Base-by-base conservation (phyloP, 1,140 invertebrate genomes). In the Goniozus legneri region DNA sequence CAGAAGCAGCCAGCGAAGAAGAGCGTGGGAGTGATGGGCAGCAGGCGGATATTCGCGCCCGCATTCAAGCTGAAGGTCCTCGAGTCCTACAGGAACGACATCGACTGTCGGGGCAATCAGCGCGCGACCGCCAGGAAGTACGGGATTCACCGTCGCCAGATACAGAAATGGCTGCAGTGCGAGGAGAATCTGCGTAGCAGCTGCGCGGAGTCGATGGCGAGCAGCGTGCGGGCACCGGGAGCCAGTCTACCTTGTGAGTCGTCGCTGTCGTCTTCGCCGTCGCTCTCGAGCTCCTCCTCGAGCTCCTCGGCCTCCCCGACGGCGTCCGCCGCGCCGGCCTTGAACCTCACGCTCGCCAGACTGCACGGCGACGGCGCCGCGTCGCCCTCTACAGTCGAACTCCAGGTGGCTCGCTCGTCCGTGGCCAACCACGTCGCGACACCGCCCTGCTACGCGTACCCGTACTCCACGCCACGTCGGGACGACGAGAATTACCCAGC, bases 81-180 rank as follows among this genome's bases (percentile, higher is more conserved):
- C 44, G 87, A 91, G 64, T 90, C 89, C 15, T 92, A 91, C 65
- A 78, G 88, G 36, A 81, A 84, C 50, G 89, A 92, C 66, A 80
- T 83, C 20, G 89, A 91, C 64, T 92, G 89, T 67, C 83, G 87
- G 56, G 88, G 88, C 8, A 92, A 92, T 69, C 89, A 91, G 63
- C 76, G 88, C 12, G 87, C 90, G 0, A 91, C 89, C 1, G 90
- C 89, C 3, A 80, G 89, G 47, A 92, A 92, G 69, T 92, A 91
- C 64, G 86, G 87, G 13, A 91, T 92, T 39, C 89, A 92, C 65
- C 79, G 89, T 10, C 77, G 89, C 19, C 89, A 92, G 68, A 91
- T 92, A 42, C 89, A 92, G 69, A 91, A 92, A 77, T 92, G 89
- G 89, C 68, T 92, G 43, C 89, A 91, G 70, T 87, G 85, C 55